Evolutionary conservation across 2,888 invertebrate species (phyloP), one percentile per base, ranked within the genome.

Genomic region (Drosophila macrothrix): DNA sequence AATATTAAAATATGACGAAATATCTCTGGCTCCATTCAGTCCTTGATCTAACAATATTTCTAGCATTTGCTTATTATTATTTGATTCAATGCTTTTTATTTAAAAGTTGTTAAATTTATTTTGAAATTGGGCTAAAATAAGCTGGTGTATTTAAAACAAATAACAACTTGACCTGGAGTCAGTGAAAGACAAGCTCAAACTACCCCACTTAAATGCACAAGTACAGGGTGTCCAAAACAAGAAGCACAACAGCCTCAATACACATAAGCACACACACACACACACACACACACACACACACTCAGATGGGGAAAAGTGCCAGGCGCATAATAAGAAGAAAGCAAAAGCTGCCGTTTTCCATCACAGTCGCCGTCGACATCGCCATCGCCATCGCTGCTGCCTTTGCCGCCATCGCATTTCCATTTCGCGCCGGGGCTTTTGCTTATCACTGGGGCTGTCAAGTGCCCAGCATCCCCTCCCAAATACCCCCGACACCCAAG

Each of bases 361-460:
- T 53, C 64, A 68, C 39, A 55, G 64, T 61, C 37, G 62, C 59
- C 62, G 63, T 54, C 35, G 46, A 43, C 43, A 22, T 46, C 46
- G 22, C 43, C 22, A n/a, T 43, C 19, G 43, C 43, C 43, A 35
- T 46, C 46, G 22, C 61, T 56, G 56, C 55, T 39, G 65, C 58
- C 65, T 60, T 54, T 25, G 68, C 60, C 70, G 61, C 65, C 79
- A 76, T 72, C 82, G 83, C 80, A 80, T 88, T 84, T 88, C 73
- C 78, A 84, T 84, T 87, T 80, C 73, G 74, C 75, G 82, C 72
- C 80, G 88, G 76, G 84, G 86, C 86, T 83, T 85, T 90, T 85
- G 89, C 85, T 85, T 85, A 85, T 85, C 85, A 86, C 73, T 83
- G 82, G 76, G 90, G 61, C 85, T 85, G 85, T 90, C 85, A 85